Percentiles rank a stretch among this genome's conserved stretches.
These are phyloP conservation scores for Meles meles DNA, from an alignment of 2,113 vertebrate genomes.

Conservation along the genomic window DNA sequence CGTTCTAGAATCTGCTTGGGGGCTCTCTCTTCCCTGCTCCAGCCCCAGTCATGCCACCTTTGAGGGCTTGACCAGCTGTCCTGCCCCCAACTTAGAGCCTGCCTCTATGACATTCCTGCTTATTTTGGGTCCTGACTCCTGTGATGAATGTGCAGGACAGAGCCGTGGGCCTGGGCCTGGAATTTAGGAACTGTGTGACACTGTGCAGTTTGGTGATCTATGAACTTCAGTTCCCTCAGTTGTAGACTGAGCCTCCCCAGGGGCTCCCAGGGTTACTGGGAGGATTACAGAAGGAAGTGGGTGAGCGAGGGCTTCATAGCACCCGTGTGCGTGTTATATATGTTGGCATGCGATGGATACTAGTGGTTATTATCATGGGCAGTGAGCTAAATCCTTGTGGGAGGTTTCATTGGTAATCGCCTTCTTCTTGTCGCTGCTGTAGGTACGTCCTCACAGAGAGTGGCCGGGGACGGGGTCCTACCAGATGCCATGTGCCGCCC, in stretches of 20 bases:
- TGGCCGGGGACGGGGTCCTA: not conserved
- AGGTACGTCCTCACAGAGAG: not conserved
- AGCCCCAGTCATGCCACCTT: too few relatives aligned
- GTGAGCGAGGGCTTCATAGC: not conserved
- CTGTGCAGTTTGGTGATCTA: not conserved
- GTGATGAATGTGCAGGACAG: not conserved
- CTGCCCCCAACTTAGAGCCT: not conserved
- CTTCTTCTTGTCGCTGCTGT: not conserved
- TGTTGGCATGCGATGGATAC: not conserved
- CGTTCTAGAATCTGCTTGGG: accelerated
- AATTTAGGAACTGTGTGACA: not conserved
- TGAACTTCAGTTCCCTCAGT: not conserved
- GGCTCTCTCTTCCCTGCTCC: not conserved
- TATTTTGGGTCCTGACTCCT: not conserved
- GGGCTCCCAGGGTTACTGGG: not conserved
- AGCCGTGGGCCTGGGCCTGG: not conserved
- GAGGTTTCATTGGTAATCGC: not conserved
- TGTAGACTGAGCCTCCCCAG: not conserved
- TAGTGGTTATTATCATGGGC: not conserved
- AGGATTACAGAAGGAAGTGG: not conserved
- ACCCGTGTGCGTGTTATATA: too few relatives aligned
- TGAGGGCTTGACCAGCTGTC: not conserved
- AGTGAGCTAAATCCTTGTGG: not conserved
- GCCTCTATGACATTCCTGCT: not conserved
- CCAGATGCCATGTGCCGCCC: not conserved